Evolutionary conservation across 2,888 invertebrate species (phyloP).

Genomic region (Glyphotaelius pellucidus): DNA sequence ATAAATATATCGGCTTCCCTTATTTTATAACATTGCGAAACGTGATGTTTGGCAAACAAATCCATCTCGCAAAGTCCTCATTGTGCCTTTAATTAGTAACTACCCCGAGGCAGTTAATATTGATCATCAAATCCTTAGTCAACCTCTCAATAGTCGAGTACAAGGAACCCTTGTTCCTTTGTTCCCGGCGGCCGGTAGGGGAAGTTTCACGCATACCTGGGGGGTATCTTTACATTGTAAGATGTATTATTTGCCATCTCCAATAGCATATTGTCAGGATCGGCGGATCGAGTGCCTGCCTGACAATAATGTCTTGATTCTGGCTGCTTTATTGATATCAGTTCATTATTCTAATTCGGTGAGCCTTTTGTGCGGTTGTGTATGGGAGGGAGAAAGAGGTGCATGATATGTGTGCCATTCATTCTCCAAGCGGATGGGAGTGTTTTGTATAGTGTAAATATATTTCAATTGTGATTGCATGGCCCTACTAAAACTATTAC

Average conservation of each 20-base stretch:
- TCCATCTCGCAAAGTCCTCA: slow-evolving; percentile 3
- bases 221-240: slow-evolving; percentile 38
- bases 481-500: background rate
- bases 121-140: slow-evolving; percentile 43
- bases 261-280: slow-evolving; percentile 30
- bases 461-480: background rate
- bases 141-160: background rate
- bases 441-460: background rate
- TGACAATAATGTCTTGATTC: slow-evolving; percentile 27
- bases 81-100: slow-evolving; percentile 45
- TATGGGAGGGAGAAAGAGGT: background rate
- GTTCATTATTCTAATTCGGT: slow-evolving; percentile 14
- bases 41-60: slow-evolving; percentile 35
- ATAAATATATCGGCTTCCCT: background rate
- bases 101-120: slow-evolving; percentile 37
- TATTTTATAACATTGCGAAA: background rate
- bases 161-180: slow-evolving; percentile 16
- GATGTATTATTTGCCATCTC: slow-evolving; percentile 42
- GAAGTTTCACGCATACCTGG: slow-evolving; percentile 2
- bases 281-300: background rate
- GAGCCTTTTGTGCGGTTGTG: background rate
- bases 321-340: slow-evolving; percentile 10
- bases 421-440: background rate
- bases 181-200: background rate
- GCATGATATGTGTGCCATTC: background rate